A percentile compares a stretch with the other conserved stretches of the same genome.
phyloP scores from a whole-genome alignment of 1,140 invertebrate genomes.

The Dendroctonus ponderosae region DNA sequence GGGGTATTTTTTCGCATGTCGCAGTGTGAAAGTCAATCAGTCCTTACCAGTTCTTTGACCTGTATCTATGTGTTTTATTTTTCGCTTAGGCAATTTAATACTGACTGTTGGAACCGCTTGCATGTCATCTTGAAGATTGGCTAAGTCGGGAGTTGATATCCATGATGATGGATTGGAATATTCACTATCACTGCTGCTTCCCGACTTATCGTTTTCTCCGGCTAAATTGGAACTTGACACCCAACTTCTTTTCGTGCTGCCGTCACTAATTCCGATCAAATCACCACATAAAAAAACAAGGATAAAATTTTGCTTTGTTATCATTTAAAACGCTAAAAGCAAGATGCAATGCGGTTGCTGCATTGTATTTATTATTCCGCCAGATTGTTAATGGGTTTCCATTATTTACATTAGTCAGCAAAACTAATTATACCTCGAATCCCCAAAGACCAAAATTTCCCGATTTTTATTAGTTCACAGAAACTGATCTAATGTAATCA shows the following conservation, averaged over 20 bases:
- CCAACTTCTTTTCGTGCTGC: conserved; percentile 53
- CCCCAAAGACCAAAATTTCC: too few relatives aligned
- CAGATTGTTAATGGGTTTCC: too few relatives aligned
- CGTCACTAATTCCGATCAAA: conserved; percentile 26
- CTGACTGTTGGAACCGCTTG: conserved; percentile 59
- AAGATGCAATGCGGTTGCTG: too few relatives aligned
- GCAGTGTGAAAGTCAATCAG: neutral
- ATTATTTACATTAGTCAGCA: too few relatives aligned
- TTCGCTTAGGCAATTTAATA: conserved; percentile 62
- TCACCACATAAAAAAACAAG: too few relatives aligned
- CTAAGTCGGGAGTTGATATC: conserved; percentile 72
- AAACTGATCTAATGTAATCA: too few relatives aligned
- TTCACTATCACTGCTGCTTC: conserved; percentile 20
- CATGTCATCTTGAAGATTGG: conserved; percentile 55
- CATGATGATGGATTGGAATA: conserved; percentile 57
- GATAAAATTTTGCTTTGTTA: too few relatives aligned
- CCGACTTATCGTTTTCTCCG: conserved; percentile 32
- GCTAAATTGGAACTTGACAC: conserved; percentile 57
- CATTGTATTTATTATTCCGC: conserved; percentile 1
- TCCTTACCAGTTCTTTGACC: conserved; percentile 39
- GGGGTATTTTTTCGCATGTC: neutral
- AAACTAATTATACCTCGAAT: too few relatives aligned
- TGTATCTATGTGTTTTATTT: conserved; percentile 49
- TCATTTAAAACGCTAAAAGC: too few relatives aligned
- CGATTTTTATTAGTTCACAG: too few relatives aligned